Evolutionary conservation across 2,888 invertebrate species (phyloP).

Genomic region (Hirtodrosophila histrioides): DNA sequence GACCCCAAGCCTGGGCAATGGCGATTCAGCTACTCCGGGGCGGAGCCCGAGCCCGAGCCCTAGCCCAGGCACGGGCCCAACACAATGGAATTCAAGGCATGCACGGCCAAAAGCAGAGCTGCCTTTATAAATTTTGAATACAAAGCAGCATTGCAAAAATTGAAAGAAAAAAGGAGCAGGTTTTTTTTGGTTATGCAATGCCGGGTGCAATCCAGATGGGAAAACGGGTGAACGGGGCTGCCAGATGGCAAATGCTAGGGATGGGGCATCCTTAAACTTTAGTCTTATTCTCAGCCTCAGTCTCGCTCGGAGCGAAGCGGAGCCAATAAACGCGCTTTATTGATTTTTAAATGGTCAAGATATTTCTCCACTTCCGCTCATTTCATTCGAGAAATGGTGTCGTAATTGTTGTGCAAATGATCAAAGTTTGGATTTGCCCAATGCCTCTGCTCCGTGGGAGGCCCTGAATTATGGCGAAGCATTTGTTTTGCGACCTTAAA

Average conservation of each 20-base stretch:
- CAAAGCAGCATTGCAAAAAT: slow-evolving; percentile 63
- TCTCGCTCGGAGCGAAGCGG: not conserved
- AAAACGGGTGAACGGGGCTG: not conserved
- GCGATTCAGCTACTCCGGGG: slow-evolving; percentile 45
- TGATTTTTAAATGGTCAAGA: slow-evolving; percentile 65
- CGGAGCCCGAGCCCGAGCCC: not conserved
- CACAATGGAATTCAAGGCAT: slow-evolving; percentile 68
- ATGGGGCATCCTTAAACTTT: not conserved
- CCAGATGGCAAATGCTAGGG: not conserved
- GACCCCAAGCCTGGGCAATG: slow-evolving; percentile 32
- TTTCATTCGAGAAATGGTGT: slow-evolving; percentile 33
- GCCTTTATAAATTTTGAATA: slow-evolving; percentile 70
- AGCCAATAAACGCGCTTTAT: slow-evolving; percentile 66
- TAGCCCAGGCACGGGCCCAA: slow-evolving; percentile 27
- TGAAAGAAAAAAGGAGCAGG: slow-evolving; percentile 33
- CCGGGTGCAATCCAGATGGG: slow-evolving; percentile 39
- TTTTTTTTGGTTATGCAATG: slow-evolving; percentile 48
- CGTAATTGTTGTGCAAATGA: slow-evolving; percentile 75
- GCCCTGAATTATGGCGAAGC: slow-evolving; percentile 54
- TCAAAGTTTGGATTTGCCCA: slow-evolving; percentile 51
- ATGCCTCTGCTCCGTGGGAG: not conserved
- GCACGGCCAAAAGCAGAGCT: slow-evolving; percentile 40
- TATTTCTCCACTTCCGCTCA: slow-evolving; percentile 50
- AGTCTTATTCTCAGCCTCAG: not conserved
- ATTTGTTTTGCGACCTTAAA: slow-evolving; percentile 72